A percentile compares a stretch with the other conserved stretches of the same genome.
Conservation (phyloP, 1,140 invertebrate species). For the Drosophila kohkoa region DNA sequence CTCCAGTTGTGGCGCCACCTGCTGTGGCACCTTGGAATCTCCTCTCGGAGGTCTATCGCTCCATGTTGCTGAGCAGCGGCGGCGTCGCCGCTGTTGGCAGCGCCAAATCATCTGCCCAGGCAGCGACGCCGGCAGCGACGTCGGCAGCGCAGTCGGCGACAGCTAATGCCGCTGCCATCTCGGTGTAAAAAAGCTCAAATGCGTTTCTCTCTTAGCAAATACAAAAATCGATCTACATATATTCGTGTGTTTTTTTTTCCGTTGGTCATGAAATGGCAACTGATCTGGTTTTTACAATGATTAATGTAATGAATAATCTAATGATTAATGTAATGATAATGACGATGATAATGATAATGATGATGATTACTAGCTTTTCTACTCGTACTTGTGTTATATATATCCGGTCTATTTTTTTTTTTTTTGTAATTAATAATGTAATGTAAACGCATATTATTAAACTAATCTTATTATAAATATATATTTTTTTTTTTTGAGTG, state of each 20-base stretch:
- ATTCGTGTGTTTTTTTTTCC: no score
- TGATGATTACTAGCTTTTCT: slow-evolving; percentile 54
- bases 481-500: slow-evolving; percentile 31
- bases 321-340: slow-evolving; percentile 2
- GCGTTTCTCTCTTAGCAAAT: no score
- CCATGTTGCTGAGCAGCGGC: slow-evolving; percentile 73
- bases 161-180: slow-evolving; percentile 72
- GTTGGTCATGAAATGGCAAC: slow-evolving; percentile 33
- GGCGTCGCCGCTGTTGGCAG: slow-evolving; percentile 26
- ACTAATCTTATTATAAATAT: slow-evolving; percentile 5
- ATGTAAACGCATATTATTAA: slow-evolving; percentile 16
- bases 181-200: slow-evolving; percentile 54
- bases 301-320: neutral
- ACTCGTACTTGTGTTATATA: slow-evolving; percentile 72
- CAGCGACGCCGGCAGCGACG: slow-evolving; percentile 42
- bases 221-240: no score
- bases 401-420: slow-evolving; percentile 32
- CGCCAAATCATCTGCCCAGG: slow-evolving; percentile 15
- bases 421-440: slow-evolving; percentile 10
- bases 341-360: slow-evolving; percentile 6
- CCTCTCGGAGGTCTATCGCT: slow-evolving; percentile 79
- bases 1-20: slow-evolving; percentile 20
- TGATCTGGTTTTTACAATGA: neutral
- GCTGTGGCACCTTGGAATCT: slow-evolving; percentile 76
- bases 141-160: slow-evolving; percentile 45